These are phyloP conservation scores for Coptodon rendalli DNA, from an alignment of 2,113 vertebrate genomes.

Conservation along the genomic window DNA sequence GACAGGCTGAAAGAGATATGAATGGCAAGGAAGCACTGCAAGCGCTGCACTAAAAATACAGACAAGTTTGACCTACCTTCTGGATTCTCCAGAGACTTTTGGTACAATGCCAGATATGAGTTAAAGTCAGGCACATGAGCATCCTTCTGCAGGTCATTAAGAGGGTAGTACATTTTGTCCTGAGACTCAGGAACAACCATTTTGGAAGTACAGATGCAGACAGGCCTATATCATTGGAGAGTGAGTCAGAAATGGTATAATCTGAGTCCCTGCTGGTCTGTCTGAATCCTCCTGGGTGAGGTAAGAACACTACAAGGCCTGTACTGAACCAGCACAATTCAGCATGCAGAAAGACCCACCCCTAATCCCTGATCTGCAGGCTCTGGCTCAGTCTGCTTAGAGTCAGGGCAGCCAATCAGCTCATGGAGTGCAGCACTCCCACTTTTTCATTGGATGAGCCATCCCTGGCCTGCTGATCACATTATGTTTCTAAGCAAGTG, in stretches of 20 bases:
- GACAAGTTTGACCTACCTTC: constrained; percentile 66
- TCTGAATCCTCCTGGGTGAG: constrained; percentile 18
- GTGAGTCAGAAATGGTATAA: constrained; percentile 3
- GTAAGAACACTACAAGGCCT: constrained; percentile 32
- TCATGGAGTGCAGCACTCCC: constrained; percentile 62
- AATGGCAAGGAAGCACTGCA: background rate
- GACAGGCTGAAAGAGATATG: background rate
- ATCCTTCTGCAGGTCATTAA: constrained; percentile 59
- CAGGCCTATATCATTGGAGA: constrained; percentile 6
- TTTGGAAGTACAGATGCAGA: constrained; percentile 5
- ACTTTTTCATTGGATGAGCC: constrained; percentile 68
- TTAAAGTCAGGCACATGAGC: constrained; percentile 74
- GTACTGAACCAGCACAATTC: constrained; percentile 28
- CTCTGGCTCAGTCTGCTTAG: constrained; percentile 48
- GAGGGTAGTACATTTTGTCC: constrained; percentile 62
- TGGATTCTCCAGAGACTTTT: constrained; percentile 73
- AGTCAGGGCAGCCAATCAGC: constrained; percentile 52
- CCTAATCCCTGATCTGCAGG: constrained; percentile 43
- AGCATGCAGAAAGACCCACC: constrained; percentile 43
- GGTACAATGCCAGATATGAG: constrained; percentile 69
- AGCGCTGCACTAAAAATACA: background rate
- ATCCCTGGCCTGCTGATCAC: constrained; percentile 58
- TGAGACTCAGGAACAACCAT: constrained; percentile 68
- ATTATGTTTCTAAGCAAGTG: constrained; percentile 47
- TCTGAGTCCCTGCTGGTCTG: constrained; percentile 34